A percentile compares a stretch with the other conserved stretches of the same genome.
Evolutionary conservation across 2,888 invertebrate species (phyloP).

Genomic region (Copidosoma aretas): DNA sequence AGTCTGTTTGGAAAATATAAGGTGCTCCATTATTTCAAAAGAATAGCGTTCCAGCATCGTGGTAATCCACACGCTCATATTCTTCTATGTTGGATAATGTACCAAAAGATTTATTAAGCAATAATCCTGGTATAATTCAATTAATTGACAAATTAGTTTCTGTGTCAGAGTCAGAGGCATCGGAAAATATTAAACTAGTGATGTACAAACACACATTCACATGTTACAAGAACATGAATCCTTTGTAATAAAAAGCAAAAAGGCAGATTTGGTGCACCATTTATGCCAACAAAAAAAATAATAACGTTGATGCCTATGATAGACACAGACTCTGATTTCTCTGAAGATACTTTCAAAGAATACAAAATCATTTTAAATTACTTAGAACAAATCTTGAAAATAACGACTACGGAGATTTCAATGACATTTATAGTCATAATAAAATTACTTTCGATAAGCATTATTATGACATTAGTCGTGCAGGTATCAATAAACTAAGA

Average conservation of each 20-base stretch:
- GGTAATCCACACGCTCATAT: conserved; percentile 56
- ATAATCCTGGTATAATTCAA: conserved; percentile 42
- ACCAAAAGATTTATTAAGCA: conserved; percentile 44
- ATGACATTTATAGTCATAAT: conserved; percentile 43
- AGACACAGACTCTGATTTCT: conserved; percentile 27
- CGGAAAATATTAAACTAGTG: conserved; percentile 47
- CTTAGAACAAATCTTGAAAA: conserved; percentile 42
- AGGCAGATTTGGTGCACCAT: conserved; percentile 52
- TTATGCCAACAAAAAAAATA: conserved; percentile 39
- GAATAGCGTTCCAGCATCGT: conserved; percentile 58
- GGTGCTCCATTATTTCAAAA: conserved; percentile 54
- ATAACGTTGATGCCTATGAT: conserved; percentile 45
- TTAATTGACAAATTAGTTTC: conserved; percentile 49
- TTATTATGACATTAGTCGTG: conserved; percentile 47
- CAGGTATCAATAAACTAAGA: conserved; percentile 41
- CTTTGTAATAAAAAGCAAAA: conserved; percentile 32
- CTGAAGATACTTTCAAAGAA: neutral
- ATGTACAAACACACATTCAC: conserved; percentile 49
- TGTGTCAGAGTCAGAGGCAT: conserved; percentile 44
- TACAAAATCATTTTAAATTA: conserved; percentile 26
- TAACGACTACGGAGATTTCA: conserved; percentile 38
- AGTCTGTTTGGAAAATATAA: conserved; percentile 53
- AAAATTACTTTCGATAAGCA: conserved; percentile 45
- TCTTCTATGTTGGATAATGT: conserved; percentile 57
- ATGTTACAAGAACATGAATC: conserved; percentile 14